Base-by-base conservation (phyloP, 2,888 invertebrate species). In the Drosophila tanythrix region DNA sequence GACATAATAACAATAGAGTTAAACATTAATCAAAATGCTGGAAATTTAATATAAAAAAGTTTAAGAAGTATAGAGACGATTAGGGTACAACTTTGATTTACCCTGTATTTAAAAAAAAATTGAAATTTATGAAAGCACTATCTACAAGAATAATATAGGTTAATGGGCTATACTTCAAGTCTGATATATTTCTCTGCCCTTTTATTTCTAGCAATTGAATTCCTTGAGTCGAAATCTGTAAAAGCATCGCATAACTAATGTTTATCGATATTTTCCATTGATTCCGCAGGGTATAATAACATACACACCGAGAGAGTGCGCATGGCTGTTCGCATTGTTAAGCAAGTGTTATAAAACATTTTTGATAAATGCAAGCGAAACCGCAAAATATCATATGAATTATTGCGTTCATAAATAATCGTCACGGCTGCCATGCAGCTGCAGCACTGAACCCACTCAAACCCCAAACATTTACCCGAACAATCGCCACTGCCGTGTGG, bases 321-420 rank as follows among this genome's bases (percentile, higher is more conserved):
- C 55, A 56, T 53, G 36, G 50, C 43, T 70, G 58, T 40, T 51
- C 50, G 63, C 58, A 64, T 73, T 74, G 81, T 82, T 79, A 83
- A 83, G 76, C 77, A 77, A 87, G 85, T 88, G 88, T 82, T 90
- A 88, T 88, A 86, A 89, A 87, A 86, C 81, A 83, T 88, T 85
- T 82, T 74, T 82, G 90, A 90, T 87, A 87, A 87, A 87, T 87
- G 88, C 83, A 76, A 73, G 83, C 71, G 78, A 60, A 82, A 90
- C 87, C 87, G 80, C 87, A 90, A 80, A 88, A 90, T 87, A 86
- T 90, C 80, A 83, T 80, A 90, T 87, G 90, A 87, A 88, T 90
- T 88, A 87, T 87, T 87, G 88, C 90, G 72, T 76, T 74, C 87
- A 87, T 87, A 87, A 87, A 87, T 87, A 80, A 90, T 88, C 83